Percentiles rank a stretch among this genome's conserved stretches.
phyloP scores from a whole-genome alignment of 2,888 invertebrate genomes.

The Oscheius sp. region DNA sequence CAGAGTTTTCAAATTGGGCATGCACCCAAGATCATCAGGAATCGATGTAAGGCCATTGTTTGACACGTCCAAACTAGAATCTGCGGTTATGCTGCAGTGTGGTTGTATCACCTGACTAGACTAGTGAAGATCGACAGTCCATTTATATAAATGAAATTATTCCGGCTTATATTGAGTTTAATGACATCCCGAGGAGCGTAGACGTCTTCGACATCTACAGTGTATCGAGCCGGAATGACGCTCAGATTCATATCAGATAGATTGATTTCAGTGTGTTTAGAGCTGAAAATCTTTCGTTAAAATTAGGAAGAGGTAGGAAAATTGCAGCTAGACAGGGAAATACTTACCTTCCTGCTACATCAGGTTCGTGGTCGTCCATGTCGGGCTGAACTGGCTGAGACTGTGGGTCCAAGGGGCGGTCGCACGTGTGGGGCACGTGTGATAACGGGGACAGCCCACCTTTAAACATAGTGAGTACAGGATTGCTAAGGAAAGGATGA shows the following conservation, averaged over 20 bases:
- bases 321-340: background rate
- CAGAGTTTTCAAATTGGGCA: conserved; percentile 81
- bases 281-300: conserved; percentile 20
- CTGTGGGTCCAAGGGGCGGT: conserved; percentile 27
- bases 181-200: conserved; percentile 51
- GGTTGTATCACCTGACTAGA: conserved; percentile 40
- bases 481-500: conserved; percentile 24
- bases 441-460: conserved; percentile 34
- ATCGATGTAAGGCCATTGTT: conserved; percentile 85
- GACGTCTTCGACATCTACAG: conserved; percentile 7
- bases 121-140: conserved; percentile 49
- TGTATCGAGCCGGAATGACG: conserved; percentile 29
- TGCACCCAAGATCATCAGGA: conserved; percentile 83
- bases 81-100: background rate
- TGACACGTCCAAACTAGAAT: conserved; percentile 76
- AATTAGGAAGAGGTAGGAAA: background rate
- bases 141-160: conserved; percentile 43
- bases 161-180: conserved; percentile 51
- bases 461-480: conserved; percentile 31
- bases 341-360: conserved; percentile 32
- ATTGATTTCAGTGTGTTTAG: conserved; percentile 18
- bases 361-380: conserved; percentile 35
- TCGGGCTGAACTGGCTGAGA: conserved; percentile 31
- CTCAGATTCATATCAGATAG: conserved; percentile 34
- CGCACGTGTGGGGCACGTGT: conserved; percentile 35